These are phyloP conservation scores for Artibeus jamaicensis DNA, from an alignment of 2,797 vertebrate species.

Conservation along the genomic window DNA sequence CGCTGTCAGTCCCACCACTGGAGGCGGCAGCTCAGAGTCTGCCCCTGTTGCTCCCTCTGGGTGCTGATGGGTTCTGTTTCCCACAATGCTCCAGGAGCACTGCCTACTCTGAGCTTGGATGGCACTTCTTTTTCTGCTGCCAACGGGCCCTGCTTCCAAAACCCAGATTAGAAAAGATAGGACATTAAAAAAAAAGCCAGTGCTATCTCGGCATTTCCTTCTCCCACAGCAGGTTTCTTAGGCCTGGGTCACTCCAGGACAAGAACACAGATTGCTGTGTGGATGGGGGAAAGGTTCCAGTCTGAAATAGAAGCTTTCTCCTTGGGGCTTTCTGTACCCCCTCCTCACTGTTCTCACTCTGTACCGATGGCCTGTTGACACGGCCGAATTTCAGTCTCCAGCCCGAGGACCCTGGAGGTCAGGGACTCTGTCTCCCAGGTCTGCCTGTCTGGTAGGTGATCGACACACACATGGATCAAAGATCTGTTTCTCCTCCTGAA, in stretches of 20 bases:
- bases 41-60: neutral
- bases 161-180: conserved; percentile 33
- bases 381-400: neutral
- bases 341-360: neutral
- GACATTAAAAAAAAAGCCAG: neutral
- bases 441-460: neutral
- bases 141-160: neutral
- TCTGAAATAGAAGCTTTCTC: neutral
- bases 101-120: neutral
- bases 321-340: neutral
- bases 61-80: neutral
- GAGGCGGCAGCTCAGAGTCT: neutral
- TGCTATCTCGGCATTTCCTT: neutral
- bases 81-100: neutral
- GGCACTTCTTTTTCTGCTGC: neutral
- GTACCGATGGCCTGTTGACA: neutral
- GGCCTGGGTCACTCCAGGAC: conserved; percentile 30
- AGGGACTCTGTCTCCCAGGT: neutral
- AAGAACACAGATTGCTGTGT: conserved; percentile 11
- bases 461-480: neutral
- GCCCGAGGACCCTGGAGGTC: too few species aligned
- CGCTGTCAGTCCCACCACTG: neutral
- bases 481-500: neutral
- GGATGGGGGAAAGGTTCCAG: neutral
- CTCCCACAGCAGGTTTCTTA: conserved; percentile 29